phyloP scores from a whole-genome alignment of 2,113 vertebrate genomes.

The Erythrolamprus reginae region DNA sequence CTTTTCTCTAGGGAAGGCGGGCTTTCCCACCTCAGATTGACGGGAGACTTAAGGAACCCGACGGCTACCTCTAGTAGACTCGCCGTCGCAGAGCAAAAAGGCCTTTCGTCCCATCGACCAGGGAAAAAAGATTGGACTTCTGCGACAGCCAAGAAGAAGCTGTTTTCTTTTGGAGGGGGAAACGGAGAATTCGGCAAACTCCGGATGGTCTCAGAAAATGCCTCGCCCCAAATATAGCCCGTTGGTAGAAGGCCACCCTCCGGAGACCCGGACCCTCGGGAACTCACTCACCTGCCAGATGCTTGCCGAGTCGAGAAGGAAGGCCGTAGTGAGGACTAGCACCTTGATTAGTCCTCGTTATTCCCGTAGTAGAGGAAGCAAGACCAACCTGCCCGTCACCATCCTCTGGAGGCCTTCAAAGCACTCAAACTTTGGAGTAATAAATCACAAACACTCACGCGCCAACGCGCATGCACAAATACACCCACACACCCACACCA shows the following conservation, averaged over 20 bases:
- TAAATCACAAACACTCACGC: background rate
- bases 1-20: background rate
- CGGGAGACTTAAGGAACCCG: background rate
- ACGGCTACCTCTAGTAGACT: background rate
- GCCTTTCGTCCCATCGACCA: background rate
- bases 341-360: background rate
- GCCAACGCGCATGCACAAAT: rapidly evolving
- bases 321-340: background rate
- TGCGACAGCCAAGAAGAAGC: background rate
- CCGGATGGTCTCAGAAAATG: background rate
- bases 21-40: background rate
- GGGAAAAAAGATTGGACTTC: background rate
- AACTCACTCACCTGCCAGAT: background rate
- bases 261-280: background rate
- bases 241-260: background rate
- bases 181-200: no score
- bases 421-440: background rate
- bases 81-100: background rate
- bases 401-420: background rate
- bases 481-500: background rate
- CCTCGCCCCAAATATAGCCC: background rate
- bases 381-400: background rate
- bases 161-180: background rate
- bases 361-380: background rate
- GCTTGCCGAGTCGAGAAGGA: background rate